Conservation (phyloP, 2,797 vertebrate species). For the Etheostoma nigrum region DNA sequence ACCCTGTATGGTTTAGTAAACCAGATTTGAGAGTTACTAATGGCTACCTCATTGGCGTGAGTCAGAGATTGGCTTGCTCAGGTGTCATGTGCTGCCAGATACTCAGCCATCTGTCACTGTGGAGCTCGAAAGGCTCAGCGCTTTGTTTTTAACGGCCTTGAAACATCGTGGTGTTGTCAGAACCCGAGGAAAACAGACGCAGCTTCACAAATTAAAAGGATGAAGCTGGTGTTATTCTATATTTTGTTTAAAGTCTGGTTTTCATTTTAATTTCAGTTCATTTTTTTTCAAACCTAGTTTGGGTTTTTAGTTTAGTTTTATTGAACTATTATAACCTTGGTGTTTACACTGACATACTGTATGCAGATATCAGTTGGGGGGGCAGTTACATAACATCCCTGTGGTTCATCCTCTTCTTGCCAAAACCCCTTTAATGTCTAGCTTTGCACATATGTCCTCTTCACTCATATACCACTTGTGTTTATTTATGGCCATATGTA, state of each 20-base stretch:
- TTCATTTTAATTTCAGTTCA: too few relatives aligned
- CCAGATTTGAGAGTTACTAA: constrained; percentile 75
- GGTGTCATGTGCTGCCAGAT: constrained; percentile 78
- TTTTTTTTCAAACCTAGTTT: too few relatives aligned
- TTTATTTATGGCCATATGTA: constrained; percentile 58
- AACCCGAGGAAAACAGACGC: constrained; percentile 15
- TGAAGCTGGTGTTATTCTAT: neutral
- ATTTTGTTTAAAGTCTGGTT: neutral
- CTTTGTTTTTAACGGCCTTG: constrained; percentile 52
- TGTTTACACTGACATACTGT: too few relatives aligned
- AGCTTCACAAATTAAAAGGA: neutral
- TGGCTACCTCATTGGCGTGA: constrained; percentile 79
- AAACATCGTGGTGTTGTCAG: constrained; percentile 35
- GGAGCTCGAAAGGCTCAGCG: constrained; percentile 66
- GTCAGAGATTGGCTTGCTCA: constrained; percentile 80
- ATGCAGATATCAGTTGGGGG: constrained; percentile 48
- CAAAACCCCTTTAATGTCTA: constrained; percentile 35
- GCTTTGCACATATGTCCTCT: constrained; percentile 48
- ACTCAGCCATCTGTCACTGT: constrained; percentile 81
- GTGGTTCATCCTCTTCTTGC: constrained; percentile 50
- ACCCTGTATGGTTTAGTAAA: constrained; percentile 73
- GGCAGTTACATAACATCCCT: constrained; percentile 69
- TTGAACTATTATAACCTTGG: too few relatives aligned
- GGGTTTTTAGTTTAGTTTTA: too few relatives aligned
- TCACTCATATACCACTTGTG: constrained; percentile 50